A percentile compares a stretch with the other conserved stretches of the same genome.
Evolutionary conservation across 2,797 vertebrate genomes (phyloP).

Genomic region (Spheniscus humboldti): DNA sequence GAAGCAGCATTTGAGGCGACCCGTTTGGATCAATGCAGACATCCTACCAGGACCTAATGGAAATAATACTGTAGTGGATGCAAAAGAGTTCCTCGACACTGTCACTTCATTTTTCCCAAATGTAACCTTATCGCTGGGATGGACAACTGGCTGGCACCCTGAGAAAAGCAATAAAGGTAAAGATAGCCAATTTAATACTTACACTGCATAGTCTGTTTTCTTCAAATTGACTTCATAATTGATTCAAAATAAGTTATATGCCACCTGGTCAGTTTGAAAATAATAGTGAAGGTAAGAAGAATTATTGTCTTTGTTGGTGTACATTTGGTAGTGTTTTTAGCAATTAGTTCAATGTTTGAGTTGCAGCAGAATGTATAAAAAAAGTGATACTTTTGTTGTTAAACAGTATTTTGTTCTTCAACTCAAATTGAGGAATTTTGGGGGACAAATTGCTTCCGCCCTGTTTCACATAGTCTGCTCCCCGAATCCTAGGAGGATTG

Average conservation of each 20-base stretch:
- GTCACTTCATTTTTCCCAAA: slow-evolving; percentile 70
- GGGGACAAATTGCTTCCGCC: too few relatives aligned
- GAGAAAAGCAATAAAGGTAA: slow-evolving; percentile 79
- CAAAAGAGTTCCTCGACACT: slow-evolving; percentile 58
- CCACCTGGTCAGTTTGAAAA: not conserved
- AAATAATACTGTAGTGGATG: slow-evolving; percentile 71
- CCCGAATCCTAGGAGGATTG: not conserved
- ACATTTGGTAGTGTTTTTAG: not conserved
- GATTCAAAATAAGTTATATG: not conserved
- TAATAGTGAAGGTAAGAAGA: not conserved
- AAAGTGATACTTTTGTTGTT: not conserved
- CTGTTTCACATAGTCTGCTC: not conserved
- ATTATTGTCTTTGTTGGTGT: not conserved
- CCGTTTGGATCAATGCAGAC: slow-evolving; percentile 91
- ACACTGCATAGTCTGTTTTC: not conserved
- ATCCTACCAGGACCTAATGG: slow-evolving; percentile 85
- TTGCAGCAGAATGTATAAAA: not conserved
- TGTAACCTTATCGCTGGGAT: slow-evolving; percentile 86
- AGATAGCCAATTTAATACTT: not conserved
- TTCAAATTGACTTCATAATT: not conserved
- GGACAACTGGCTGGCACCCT: slow-evolving; percentile 81
- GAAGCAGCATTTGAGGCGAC: slow-evolving; percentile 55
- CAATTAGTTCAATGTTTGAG: not conserved
- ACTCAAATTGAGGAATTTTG: fast-evolving
- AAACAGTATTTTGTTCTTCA: not conserved